Evolutionary conservation across 2,888 invertebrate genomes (phyloP).

Genomic region (Hololepta plana): DNA sequence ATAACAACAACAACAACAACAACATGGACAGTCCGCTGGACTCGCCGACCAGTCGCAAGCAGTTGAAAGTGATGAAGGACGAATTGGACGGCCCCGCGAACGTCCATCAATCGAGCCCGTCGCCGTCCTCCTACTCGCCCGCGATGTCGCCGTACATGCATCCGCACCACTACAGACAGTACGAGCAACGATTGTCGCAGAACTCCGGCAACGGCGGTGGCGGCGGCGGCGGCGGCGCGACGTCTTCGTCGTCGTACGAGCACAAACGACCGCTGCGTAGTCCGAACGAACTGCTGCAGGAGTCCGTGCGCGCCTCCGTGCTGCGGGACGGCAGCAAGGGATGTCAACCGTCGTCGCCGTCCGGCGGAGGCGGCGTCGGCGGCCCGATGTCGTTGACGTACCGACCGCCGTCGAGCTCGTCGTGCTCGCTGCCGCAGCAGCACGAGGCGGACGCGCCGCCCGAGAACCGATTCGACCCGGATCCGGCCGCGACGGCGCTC

Average conservation of each 20-base stretch:
- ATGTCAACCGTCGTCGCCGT: slow-evolving; percentile 29
- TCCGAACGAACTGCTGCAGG: slow-evolving; percentile 39
- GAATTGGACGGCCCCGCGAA: slow-evolving; percentile 6
- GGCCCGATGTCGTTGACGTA: slow-evolving; percentile 19
- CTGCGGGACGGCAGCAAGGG: slow-evolving; percentile 42
- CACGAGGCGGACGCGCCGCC: slow-evolving; percentile 36
- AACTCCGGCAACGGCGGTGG: too few species aligned
- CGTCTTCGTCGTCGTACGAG: too few species aligned
- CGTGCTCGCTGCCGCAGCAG: slow-evolving; percentile 27
- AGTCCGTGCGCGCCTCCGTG: slow-evolving; percentile 44
- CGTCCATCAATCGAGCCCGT: slow-evolving; percentile 23
- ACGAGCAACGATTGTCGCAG: slow-evolving; percentile 25
- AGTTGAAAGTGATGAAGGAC: slow-evolving; percentile 10
- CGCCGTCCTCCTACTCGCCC: slow-evolving; percentile 27
- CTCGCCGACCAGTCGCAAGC: slow-evolving; percentile 17
- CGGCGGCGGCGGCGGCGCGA: slow-evolving; percentile 18
- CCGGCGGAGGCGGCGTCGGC: slow-evolving; percentile 30
- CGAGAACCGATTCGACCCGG: slow-evolving; percentile 33
- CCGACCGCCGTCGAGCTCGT: slow-evolving; percentile 31
- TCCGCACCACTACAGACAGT: slow-evolving; percentile 23
- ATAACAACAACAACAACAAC: too few species aligned
- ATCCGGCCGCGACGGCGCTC: slow-evolving; percentile 28
- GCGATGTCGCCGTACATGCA: slow-evolving; percentile 31
- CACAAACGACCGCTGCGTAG: slow-evolving; percentile 35
- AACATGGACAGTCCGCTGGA: slow-evolving; percentile 27